Percentiles rank a stretch among this genome's conserved stretches.
Conservation (phyloP, 1,140 invertebrate genomes). For the Solenopsis fugax region DNA sequence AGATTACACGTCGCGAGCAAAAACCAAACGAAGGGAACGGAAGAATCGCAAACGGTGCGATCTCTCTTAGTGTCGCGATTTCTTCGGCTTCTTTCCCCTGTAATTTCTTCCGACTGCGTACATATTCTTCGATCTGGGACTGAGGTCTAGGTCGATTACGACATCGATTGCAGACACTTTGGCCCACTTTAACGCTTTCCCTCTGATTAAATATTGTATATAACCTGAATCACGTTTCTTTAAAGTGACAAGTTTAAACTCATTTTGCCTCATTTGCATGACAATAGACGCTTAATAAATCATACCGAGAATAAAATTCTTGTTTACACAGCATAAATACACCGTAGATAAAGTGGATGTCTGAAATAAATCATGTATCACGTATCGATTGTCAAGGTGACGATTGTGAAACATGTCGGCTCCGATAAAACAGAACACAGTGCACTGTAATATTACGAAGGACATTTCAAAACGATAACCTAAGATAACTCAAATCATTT, state of each 20-base stretch:
- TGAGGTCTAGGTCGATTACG: conserved; percentile 38
- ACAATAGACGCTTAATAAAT: conserved; percentile 5
- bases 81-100: conserved; percentile 45
- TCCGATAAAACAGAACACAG: not conserved
- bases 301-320: not conserved
- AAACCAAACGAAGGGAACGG: not conserved
- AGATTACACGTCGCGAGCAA: conserved; percentile 48
- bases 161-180: conserved; percentile 31
- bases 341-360: not conserved
- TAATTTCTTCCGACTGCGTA: conserved; percentile 66
- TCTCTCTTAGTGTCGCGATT: conserved; percentile 51
- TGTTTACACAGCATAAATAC: not conserved
- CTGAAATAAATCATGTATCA: conserved; percentile 5
- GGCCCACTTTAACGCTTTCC: conserved; percentile 23
- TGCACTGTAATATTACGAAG: not conserved
- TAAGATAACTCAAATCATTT: not conserved
- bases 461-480: not conserved
- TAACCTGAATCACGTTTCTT: conserved; percentile 15
- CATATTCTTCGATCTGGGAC: conserved; percentile 10
- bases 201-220: conserved; percentile 34
- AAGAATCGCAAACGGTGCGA: conserved; percentile 35
- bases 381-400: not conserved
- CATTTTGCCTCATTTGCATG: not conserved
- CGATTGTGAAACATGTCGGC: not conserved
- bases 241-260: not conserved